Percentiles rank a stretch among this genome's conserved stretches.
Conservation (phyloP, 2,797 vertebrate genomes). For the Synaphobranchus kaupii region DNA sequence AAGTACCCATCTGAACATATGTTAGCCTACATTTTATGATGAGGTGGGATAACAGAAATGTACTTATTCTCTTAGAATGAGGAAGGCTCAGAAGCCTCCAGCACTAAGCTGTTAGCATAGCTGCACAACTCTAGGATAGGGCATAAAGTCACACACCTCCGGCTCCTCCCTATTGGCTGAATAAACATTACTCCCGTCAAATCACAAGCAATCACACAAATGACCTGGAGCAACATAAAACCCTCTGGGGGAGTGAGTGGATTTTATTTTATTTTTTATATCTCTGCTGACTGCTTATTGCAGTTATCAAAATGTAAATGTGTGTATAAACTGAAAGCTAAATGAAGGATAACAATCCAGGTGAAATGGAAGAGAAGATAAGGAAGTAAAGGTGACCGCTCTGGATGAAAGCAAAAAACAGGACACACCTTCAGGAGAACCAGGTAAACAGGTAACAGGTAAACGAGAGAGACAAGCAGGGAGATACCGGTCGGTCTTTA, state of each 20-base stretch:
- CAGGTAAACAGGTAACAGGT: background rate
- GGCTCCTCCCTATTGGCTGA: too few species aligned
- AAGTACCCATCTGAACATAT: background rate
- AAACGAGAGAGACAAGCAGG: background rate
- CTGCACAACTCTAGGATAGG: too few species aligned
- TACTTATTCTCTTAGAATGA: background rate
- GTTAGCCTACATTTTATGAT: background rate
- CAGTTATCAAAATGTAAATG: conserved; percentile 25
- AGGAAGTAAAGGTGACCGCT: conserved; percentile 43
- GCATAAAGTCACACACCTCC: too few species aligned
- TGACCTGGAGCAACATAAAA: background rate
- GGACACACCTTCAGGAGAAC: background rate
- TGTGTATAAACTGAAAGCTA: conserved; percentile 65
- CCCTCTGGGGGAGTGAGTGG: background rate
- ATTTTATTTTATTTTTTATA: background rate
- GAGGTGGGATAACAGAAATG: background rate
- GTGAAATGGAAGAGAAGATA: conserved; percentile 42
- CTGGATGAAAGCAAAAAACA: conserved; percentile 56
- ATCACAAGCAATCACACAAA: too few species aligned
- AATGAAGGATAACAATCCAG: conserved; percentile 31
- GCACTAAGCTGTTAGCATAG: too few species aligned
- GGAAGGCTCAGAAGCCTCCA: background rate
- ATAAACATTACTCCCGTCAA: too few species aligned
- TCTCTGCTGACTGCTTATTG: background rate
- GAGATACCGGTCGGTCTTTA: background rate